These are phyloP conservation scores for Isichthys henryi DNA, from an alignment of 2,113 vertebrate species.

Conservation along the genomic window DNA sequence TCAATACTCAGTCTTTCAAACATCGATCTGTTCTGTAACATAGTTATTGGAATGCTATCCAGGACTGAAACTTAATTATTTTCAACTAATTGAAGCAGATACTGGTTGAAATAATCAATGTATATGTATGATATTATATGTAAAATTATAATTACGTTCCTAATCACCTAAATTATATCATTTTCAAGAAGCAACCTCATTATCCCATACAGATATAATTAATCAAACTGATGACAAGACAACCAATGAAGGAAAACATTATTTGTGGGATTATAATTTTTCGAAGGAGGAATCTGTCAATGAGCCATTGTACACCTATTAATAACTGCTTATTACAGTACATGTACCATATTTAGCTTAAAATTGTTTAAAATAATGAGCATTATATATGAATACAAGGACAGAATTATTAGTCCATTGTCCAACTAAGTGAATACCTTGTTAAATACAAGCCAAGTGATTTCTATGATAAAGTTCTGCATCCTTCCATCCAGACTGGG, in stretches of 20 bases:
- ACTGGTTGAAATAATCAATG: background rate
- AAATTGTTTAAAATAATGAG: background rate
- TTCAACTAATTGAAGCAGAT: slow-evolving; percentile 16
- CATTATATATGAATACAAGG: background rate
- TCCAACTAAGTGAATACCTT: background rate
- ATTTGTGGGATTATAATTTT: background rate
- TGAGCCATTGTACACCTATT: background rate
- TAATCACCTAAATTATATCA: slow-evolving; percentile 12
- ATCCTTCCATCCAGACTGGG: background rate
- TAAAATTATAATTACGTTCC: slow-evolving; percentile 19
- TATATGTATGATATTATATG: background rate
- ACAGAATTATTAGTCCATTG: background rate
- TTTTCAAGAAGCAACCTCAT: background rate
- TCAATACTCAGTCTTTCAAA: slow-evolving; percentile 2
- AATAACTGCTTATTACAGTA: background rate
- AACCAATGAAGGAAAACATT: background rate
- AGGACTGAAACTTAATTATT: slow-evolving; percentile 10
- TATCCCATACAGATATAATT: slow-evolving; percentile 4
- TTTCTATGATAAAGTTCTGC: background rate
- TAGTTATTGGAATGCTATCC: slow-evolving; percentile 7
- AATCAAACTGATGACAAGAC: background rate
- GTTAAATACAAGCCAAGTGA: background rate
- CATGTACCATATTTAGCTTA: background rate
- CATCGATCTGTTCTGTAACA: background rate
- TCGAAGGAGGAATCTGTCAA: background rate